Base-by-base conservation (phyloP, 2,888 invertebrate genomes). In the Dastarcus helophoroides region DNA sequence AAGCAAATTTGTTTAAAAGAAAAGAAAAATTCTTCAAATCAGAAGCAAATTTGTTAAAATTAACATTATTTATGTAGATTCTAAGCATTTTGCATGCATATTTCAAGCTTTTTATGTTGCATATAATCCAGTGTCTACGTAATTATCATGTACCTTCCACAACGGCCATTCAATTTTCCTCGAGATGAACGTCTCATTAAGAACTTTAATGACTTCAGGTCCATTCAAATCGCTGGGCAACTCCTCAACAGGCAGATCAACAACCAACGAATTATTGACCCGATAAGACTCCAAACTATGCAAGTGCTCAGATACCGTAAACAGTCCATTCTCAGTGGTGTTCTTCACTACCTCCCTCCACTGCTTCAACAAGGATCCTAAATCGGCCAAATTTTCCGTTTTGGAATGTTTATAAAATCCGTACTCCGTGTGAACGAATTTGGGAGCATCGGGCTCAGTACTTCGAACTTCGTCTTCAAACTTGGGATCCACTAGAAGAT, bases 311-410 rank as follows among this genome's bases (percentile, higher is more conserved):
- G 48, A 41, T 14, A 59, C 36, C 55, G 60, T 59, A 27, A 61
- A 48, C 3, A 56, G 50, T 4, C 51, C 55, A 34, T 51, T 56
- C 6, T 58, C 56, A 1, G 74, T 69, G 14, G 60, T 54, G 43
- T 76, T 73, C 29, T 67, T 64, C 1, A 82, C 68, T n/a, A 73
- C 50, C 11, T 62, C 56, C 15, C 72, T 63, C 72, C 81, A 86
- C 37, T 69, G 64, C 9, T 64, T 60, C 3, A 89, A 55, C 29
- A 88, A 22, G 5, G 56, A 50, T 36, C 65, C 65, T 42, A 79
- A 60, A 10, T 66, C 67, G 1, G 66, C 62, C 47, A 71, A 71
- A 64, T 82, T 76, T 36, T 67, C 68, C 3, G 82, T 79, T 38
- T 71, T 64, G 0, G 58, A 54, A 56, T 83, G 84, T 2, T 63